Percentiles rank a stretch among this genome's conserved stretches.
phyloP scores from a whole-genome alignment of 2,797 vertebrate genomes.

The Sylvia borin region DNA sequence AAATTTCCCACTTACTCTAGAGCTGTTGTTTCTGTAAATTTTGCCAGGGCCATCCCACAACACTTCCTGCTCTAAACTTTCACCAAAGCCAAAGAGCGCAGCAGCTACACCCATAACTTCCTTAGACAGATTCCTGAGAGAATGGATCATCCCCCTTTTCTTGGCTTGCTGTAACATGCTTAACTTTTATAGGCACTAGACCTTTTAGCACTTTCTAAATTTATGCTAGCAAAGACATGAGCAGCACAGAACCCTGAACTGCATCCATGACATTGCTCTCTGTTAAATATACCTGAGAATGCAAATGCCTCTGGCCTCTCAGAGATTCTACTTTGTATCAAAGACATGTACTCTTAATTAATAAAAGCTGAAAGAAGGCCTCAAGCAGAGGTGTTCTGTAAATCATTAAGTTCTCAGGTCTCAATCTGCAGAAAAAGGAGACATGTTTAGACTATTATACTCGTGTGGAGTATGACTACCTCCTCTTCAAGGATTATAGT shows the following conservation, averaged over 20 bases:
- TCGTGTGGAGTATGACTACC: neutral
- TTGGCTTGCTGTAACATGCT: neutral
- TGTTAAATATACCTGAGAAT: neutral
- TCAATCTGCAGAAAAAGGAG: neutral
- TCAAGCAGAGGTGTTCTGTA: neutral
- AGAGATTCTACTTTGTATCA: neutral
- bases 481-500: neutral
- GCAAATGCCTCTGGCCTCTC: neutral
- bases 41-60: neutral
- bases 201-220: conserved; percentile 23
- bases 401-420: neutral
- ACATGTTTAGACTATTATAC: neutral
- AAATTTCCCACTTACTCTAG: neutral
- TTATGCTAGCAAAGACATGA: neutral
- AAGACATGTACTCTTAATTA: neutral
- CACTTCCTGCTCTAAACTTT: conserved; percentile 5
- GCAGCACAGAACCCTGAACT: neutral
- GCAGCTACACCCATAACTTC: conserved; percentile 55
- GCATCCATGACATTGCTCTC: neutral
- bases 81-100: neutral
- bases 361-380: neutral
- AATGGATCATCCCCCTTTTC: neutral
- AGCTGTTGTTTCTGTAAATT: conserved; percentile 15
- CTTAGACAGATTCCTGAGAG: conserved; percentile 45
- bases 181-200: neutral